These are phyloP conservation scores for Griposia aprilina DNA, from an alignment of 2,888 invertebrate genomes.

Conservation along the genomic window DNA sequence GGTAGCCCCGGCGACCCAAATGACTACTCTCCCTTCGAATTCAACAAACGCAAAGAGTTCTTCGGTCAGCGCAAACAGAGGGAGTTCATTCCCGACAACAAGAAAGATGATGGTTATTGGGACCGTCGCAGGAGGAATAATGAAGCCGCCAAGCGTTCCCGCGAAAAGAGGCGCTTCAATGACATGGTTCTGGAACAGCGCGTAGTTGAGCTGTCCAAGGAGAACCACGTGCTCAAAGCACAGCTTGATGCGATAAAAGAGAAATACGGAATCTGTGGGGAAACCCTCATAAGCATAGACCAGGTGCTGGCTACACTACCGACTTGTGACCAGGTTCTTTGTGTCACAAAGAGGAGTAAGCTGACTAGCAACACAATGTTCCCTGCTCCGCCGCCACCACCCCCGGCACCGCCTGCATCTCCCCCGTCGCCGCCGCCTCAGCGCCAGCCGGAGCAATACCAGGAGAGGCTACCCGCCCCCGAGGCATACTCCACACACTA, in stretches of 20 bases:
- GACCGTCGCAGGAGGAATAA: slow-evolving; percentile 98
- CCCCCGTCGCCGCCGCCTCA: slow-evolving; percentile 90
- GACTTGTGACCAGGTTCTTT: slow-evolving; percentile 95
- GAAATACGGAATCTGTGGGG: slow-evolving; percentile 97
- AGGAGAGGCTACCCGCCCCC: slow-evolving; percentile 86
- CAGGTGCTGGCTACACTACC: slow-evolving; percentile 97
- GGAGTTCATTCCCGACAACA: slow-evolving; percentile 98
- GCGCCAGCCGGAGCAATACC: slow-evolving; percentile 89
- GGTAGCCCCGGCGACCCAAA: slow-evolving; percentile 77
- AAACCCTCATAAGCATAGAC: slow-evolving; percentile 96
- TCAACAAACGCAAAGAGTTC: slow-evolving; percentile 94
- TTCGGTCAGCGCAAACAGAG: slow-evolving; percentile 98
- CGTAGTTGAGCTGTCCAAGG: slow-evolving; percentile 98
- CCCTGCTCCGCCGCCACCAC: slow-evolving; percentile 90
- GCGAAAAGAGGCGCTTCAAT: slow-evolving; percentile 98
- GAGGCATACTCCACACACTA: slow-evolving; percentile 81
- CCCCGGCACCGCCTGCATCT: slow-evolving; percentile 87
- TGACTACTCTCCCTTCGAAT: slow-evolving; percentile 90
- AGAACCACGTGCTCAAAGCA: slow-evolving; percentile 98
- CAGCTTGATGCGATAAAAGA: slow-evolving; percentile 98
- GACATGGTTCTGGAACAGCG: slow-evolving; percentile 99
- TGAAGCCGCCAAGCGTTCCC: slow-evolving; percentile 98
- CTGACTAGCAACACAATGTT: slow-evolving; percentile 88
- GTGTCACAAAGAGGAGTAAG: slow-evolving; percentile 94
- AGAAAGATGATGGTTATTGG: slow-evolving; percentile 99